These are phyloP conservation scores for Amazona vittata DNA, from an alignment of 2,113 vertebrate genomes.

Conservation along the genomic window DNA sequence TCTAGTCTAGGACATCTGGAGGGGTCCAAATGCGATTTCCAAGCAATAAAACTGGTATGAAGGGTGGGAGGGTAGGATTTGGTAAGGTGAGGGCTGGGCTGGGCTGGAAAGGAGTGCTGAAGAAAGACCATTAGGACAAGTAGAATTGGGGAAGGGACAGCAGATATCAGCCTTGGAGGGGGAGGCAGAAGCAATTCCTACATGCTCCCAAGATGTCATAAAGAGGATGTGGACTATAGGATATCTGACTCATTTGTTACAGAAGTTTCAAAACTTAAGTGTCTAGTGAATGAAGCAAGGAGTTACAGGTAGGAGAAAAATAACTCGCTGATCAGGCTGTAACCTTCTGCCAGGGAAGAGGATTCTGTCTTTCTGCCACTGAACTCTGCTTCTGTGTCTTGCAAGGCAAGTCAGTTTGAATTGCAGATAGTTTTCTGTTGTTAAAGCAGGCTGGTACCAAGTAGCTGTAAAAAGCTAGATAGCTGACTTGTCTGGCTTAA, in stretches of 20 bases:
- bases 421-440: neutral
- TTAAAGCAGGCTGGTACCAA: neutral
- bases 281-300: neutral
- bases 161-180: neutral
- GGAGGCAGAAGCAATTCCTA: neutral
- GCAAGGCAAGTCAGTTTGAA: neutral
- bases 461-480: neutral
- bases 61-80: neutral
- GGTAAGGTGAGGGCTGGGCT: neutral
- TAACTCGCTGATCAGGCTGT: neutral
- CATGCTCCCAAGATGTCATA: neutral
- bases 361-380: neutral
- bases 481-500: neutral
- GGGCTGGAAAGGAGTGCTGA: neutral
- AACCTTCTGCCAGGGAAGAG: neutral
- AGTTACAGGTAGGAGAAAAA: neutral
- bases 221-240: neutral
- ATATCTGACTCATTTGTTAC: neutral
- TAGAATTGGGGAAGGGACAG: neutral
- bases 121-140: neutral
- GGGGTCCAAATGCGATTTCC: neutral
- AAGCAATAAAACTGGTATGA: neutral
- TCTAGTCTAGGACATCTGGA: neutral
- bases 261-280: neutral
- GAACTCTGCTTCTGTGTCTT: neutral